Evolutionary conservation across 2,797 vertebrate species (phyloP), one percentile per base, ranked within the genome.

Genomic region (Dipus sagitta): DNA sequence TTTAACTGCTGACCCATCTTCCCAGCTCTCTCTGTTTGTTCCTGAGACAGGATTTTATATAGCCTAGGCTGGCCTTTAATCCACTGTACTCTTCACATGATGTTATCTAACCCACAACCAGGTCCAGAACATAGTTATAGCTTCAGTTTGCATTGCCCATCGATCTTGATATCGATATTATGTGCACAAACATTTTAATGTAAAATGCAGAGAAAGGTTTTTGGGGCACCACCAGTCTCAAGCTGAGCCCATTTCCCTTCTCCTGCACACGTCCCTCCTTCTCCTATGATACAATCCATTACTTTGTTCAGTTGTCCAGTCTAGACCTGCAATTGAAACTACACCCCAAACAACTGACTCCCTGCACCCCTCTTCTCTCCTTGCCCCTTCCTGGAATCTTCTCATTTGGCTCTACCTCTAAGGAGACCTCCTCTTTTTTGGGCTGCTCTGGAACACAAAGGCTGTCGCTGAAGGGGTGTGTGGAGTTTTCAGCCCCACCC

Each of bases 401-500:
- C 58, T 95, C 77, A 65, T 86, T 77, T 82, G 62, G 74, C 54
- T 9, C 86, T 71, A 54, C 77, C 91, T 75, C 42, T 42, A n/a
- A 90, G 32, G 80, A 80, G 58, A 34, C 47, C 54, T 92, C 77
- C 34, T 90, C 17, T 18, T 32, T 24, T 38, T 58, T 68, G 38
- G 30, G 60, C 28, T 81, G 20, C 82, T 70, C 67, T 86, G 67
- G 76, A 81, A 68, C 52, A 34, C 64, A 78, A 28, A 72, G 68
- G 67, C 64, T 83, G 60, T 81, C 47, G 86, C 52, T 64, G 75
- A 80, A 94, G 64, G 90, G 82, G 74, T 10, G 34, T 28, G 83
- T 87, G 20, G 78, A 86, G 67, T 90, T 81, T 94, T 91, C 92
- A 83, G 93, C 95, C 89, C 95, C 95, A 97, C 95, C 96, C 93